Evolutionary conservation across 1,140 invertebrate genomes (phyloP), one percentile per base, ranked within the genome.

Genomic region (Saccostrea glomerata): DNA sequence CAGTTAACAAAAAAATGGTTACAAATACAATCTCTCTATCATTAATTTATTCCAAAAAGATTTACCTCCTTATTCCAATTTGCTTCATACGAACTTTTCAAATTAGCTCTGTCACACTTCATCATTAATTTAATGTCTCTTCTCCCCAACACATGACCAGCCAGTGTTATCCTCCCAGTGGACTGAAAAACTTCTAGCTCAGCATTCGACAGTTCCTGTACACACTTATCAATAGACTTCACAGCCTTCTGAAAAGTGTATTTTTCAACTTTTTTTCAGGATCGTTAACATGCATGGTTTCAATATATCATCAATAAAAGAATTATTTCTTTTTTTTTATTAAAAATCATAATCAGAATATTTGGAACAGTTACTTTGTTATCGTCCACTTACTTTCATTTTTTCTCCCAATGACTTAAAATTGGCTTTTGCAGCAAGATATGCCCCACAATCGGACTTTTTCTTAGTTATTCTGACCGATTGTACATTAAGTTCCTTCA

Each of bases 401-500:
- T 92, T 92, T n/a, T 97, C 96, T 5, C 98, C 99, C 1, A 99
- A 96, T 4, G 96, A 95, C 95, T 97, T 97, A 92, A 98, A 97
- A 95, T 99, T 98, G 0, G 98, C 98, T 93, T 99, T 98, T 2
- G 98, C 99, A 93, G 97, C 96, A 40, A 99, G 94, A n/a, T 96
- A 97, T 23, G 99, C 98, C 17, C 98, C 98, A 95, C 98, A 99
- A 90, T 97, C 97, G 84, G 97, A 96, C 95, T 99, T 99, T 92
- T 99, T 98, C 15, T 96, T 97, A 20, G 98, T 98, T 0, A 98
- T 96, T 0, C 97, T 98, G 20, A 99, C 94, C 91, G 96, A 96
- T 86, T 97, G 97, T 0, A 99, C 97, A 95, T 99, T 99, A 89
- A 99, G 96, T 96, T 99, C 99, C 93, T 98, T 97, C 0, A 98